Evolutionary conservation across 1,140 invertebrate species (phyloP), one percentile per base, ranked within the genome.

Genomic region (Drosophila persimilis): DNA sequence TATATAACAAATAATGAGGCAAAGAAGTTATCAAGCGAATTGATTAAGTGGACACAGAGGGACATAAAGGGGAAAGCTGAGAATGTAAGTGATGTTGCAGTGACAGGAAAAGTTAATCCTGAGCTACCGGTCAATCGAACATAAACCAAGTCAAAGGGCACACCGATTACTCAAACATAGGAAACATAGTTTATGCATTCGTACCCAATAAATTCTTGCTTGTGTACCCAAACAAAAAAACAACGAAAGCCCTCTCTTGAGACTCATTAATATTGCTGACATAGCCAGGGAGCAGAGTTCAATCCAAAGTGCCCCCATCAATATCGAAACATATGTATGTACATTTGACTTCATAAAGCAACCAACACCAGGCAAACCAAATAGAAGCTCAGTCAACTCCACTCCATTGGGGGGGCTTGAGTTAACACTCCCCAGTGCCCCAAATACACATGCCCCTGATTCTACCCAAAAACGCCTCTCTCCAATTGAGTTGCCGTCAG

Each of bases 401-500:
- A 73, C 44, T 46, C 58, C 13, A 39, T 9, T 31, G 35, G 9
- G 2, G 22, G 22, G 22, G 11, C 6, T 22, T 39, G 52, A 56
- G 24, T 26, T 52, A 31, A 22, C 45, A 39, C 51, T 22, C 63
- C n/a, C 47, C 15, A 35, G 39, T 39, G 35, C 8, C 31, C 31
- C 29, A 31, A 31, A 26, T 31, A 31, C 29, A 31, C 29, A 31
- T 31, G 29, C 35, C 9, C 35, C 1, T 13, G 11, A 39, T 39
- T 4, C 41, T 45, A 7, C 44, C n/a, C 43, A 9, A 11, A 17
- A 48, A 17, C 9, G 17, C 31, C 57, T 31, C 17, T 48, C 7
- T 9, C 22, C 20, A 62, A 65, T 80, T 70, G 77, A 80, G 65
- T 60, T 80, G 77, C 72, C 66, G 67, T 73, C 77, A 73, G 73